Evolutionary conservation across 2,797 vertebrate genomes (phyloP), one percentile per base, ranked within the genome.

Genomic region (Oryzias dopingdopingensis): DNA sequence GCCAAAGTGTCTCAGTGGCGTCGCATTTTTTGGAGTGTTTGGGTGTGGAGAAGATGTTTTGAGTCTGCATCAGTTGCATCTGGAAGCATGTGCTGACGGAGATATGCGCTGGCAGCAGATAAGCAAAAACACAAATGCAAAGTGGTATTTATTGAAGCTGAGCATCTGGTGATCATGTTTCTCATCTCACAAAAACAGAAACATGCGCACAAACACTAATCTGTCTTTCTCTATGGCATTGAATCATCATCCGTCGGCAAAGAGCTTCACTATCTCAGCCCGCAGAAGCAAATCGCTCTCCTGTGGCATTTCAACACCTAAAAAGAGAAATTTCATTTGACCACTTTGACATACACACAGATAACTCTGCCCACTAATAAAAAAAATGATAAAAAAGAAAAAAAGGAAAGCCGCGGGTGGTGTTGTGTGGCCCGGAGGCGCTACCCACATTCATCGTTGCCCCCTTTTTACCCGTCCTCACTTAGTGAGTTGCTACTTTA

Each of bases 241-340:
- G 56, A 60, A 56, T 58, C 47, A 56, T 68, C 63, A 52, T 48
- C 43, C 26, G 59, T 59, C 62, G 53, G 62, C 69, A 69, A 18
- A 49, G 50, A 23, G 29, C 37, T 50, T 53, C 56, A 44, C 50
- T 76, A 80, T 85, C 77, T 74, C 65, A 22, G 45, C 46, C 49
- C 44, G 51, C 78, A 79, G 79, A 70, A 42, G 43, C 65, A 82
- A 78, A 80, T 74, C 59, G 61, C 58, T 74, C 76, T 76, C 56
- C 61, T 57, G 63, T 82, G 81, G 83, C 82, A 88, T 85, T 84
- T 85, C 76, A 64, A 8, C 22, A 70, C 71, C 79, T 59, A 59
- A 68, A 72, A 79, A 63, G 59, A 74, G 32, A 72, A 65, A 76
- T 60, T 74, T 77, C 7, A 49, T 80, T 74, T 73, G 70, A 74